Evolutionary conservation across 2,797 vertebrate species (phyloP).

Genomic region (Babyrousa celebensis): DNA sequence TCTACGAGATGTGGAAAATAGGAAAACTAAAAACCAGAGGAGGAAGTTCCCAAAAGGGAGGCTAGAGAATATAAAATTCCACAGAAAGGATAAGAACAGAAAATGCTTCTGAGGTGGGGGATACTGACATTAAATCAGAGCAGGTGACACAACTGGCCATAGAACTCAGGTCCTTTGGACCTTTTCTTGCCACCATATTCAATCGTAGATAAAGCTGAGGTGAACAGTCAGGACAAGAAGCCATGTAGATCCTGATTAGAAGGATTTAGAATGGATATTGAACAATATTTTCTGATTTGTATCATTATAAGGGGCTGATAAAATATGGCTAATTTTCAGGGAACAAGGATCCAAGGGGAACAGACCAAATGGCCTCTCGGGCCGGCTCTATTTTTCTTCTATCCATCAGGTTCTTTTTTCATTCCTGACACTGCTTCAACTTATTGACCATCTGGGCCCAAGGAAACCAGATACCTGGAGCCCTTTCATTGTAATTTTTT

Average conservation of each 20-base stretch:
- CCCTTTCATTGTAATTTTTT: conserved; percentile 77
- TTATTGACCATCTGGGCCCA: not conserved
- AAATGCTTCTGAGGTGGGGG: not conserved
- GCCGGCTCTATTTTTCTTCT: not conserved
- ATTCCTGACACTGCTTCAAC: not conserved
- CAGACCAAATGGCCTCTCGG: not conserved
- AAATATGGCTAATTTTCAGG: not conserved
- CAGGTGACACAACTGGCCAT: not conserved
- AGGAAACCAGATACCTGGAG: conserved; percentile 57
- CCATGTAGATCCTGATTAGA: not conserved
- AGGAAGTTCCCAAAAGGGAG: conserved; percentile 41
- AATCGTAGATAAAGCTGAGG: not conserved
- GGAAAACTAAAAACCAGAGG: not conserved
- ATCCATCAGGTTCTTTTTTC: not conserved
- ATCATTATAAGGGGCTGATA: not conserved
- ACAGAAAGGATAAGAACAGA: not conserved
- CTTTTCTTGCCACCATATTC: not conserved
- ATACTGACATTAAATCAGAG: not conserved
- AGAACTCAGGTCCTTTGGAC: not conserved
- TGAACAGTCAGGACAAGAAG: not conserved
- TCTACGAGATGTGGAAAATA: not conserved
- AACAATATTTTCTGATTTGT: conserved; percentile 10
- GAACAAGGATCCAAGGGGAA: no score
- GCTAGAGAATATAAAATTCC: not conserved
- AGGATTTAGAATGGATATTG: not conserved